Percentiles rank a stretch among this genome's conserved stretches.
phyloP scores from a whole-genome alignment of 2,888 invertebrate species.

The Tinea trinotella region DNA sequence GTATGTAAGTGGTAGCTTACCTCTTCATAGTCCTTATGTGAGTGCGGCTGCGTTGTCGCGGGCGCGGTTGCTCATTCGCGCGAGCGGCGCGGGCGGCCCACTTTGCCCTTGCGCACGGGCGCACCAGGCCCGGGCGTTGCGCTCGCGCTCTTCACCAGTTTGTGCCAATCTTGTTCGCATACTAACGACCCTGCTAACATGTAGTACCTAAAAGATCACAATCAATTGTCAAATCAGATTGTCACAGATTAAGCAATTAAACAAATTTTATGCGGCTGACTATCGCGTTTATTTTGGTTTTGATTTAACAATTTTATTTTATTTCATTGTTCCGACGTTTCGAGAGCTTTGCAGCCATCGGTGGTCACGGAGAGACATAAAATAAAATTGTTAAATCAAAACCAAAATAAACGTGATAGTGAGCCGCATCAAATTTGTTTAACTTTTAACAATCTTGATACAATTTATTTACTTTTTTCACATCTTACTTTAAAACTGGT shows the following conservation, averaged over 20 bases:
- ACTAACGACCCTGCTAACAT: constrained; percentile 91
- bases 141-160: constrained; percentile 85
- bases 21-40: constrained; percentile 63
- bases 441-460: no score
- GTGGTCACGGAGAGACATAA: no score
- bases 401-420: no score
- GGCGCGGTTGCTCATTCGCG: constrained; percentile 81
- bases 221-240: no score
- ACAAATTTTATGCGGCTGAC: neutral
- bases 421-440: no score
- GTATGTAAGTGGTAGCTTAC: constrained; percentile 30
- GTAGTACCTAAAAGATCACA: constrained; percentile 80
- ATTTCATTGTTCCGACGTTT: no score
- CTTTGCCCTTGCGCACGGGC: constrained; percentile 89
- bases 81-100: constrained; percentile 89
- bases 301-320: neutral
- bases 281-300: no score
- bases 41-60: constrained; percentile 35
- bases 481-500: no score
- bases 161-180: constrained; percentile 97
- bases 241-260: neutral
- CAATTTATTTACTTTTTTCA: no score
- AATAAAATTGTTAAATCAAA: no score
- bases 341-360: no score
- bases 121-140: constrained; percentile 74